Conservation (phyloP, 2,113 vertebrate genomes). For the Myodes glareolus region DNA sequence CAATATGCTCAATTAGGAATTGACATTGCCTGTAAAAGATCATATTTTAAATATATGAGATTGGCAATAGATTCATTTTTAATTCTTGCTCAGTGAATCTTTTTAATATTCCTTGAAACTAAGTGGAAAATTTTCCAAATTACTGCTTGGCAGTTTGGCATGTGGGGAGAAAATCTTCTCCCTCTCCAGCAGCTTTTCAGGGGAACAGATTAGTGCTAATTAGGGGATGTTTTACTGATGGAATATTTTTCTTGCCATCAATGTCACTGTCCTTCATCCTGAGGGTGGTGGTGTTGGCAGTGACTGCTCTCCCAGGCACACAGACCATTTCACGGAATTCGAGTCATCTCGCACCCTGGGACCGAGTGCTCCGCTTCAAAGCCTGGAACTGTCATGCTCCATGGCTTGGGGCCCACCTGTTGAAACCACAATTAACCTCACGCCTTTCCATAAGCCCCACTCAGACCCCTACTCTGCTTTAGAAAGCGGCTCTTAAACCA, state of each 20-base stretch:
- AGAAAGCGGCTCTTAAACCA: neutral
- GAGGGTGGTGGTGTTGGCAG: slow-evolving; percentile 41
- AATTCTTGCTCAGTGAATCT: slow-evolving; percentile 63
- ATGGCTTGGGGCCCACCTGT: slow-evolving; percentile 11
- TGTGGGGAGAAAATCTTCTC: slow-evolving; percentile 45
- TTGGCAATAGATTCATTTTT: slow-evolving; percentile 59
- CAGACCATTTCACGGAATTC: slow-evolving; percentile 28
- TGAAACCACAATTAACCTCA: slow-evolving; percentile 11
- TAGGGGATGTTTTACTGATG: slow-evolving; percentile 73
- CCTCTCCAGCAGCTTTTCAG: slow-evolving; percentile 71
- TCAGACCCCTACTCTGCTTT: neutral
- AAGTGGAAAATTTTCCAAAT: slow-evolving; percentile 80
- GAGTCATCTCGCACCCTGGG: neutral
- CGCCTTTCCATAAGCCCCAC: neutral
- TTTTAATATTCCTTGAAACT: slow-evolving; percentile 75
- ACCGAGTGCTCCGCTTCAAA: slow-evolving; percentile 16
- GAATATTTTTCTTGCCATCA: slow-evolving; percentile 75
- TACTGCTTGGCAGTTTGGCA: slow-evolving; percentile 62
- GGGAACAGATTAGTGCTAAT: slow-evolving; percentile 79
- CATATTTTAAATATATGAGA: slow-evolving; percentile 41
- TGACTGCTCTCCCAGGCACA: neutral
- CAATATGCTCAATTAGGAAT: slow-evolving; percentile 57
- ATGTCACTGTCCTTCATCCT: slow-evolving; percentile 66
- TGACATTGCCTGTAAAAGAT: slow-evolving; percentile 34
- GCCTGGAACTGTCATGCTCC: neutral